phyloP scores from a whole-genome alignment of 2,113 vertebrate species.

The Calypte anna region DNA sequence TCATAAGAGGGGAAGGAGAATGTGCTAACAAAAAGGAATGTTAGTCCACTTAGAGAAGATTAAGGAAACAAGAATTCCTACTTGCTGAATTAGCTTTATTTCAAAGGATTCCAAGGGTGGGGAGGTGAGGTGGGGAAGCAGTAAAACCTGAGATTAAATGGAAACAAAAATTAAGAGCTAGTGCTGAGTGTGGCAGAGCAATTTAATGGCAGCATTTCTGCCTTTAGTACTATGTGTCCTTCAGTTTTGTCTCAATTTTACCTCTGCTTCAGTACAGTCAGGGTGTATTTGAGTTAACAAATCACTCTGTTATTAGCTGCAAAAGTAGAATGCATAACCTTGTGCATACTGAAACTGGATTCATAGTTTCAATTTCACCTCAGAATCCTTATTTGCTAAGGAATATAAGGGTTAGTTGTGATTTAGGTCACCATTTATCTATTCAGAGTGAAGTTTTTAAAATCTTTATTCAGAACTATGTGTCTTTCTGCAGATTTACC shows the following conservation, averaged over 20 bases:
- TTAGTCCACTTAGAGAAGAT: conserved; percentile 4
- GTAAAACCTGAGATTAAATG: conserved; percentile 27
- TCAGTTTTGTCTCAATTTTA: not conserved
- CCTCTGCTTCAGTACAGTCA: not conserved
- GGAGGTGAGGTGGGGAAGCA: not conserved
- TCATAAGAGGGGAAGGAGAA: not conserved
- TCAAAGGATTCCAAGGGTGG: conserved; percentile 1
- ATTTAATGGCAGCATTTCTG: not conserved
- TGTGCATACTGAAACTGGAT: not conserved
- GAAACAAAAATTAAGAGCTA: not conserved
- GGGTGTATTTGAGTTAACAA: not conserved
- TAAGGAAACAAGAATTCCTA: not conserved
- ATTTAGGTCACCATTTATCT: not conserved
- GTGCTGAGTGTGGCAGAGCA: not conserved
- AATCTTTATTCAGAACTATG: not conserved
- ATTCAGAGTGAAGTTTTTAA: not conserved
- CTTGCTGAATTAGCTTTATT: not conserved
- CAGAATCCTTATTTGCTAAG: not conserved
- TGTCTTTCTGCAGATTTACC: not conserved
- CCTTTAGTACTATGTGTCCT: not conserved
- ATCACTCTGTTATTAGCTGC: not conserved
- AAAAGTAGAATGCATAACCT: not conserved
- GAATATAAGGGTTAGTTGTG: not conserved
- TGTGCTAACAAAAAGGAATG: not conserved
- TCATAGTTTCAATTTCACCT: not conserved